Evolutionary conservation across 2,888 invertebrate species (phyloP).

Genomic region (Ganaspis brasiliensis): DNA sequence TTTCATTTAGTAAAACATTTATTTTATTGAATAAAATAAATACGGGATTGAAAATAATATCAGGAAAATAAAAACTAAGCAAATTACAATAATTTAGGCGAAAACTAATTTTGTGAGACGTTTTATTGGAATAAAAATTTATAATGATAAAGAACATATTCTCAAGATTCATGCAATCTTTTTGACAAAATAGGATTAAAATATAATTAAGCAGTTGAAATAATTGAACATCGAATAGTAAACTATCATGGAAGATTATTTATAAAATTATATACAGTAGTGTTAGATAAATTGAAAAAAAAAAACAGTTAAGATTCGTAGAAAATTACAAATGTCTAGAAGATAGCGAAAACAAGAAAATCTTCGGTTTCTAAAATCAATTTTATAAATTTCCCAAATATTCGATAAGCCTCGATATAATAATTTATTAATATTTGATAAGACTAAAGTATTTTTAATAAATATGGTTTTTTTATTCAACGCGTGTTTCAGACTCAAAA

Average conservation of each 20-base stretch:
- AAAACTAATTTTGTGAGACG: constrained; percentile 22
- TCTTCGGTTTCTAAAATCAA: neutral
- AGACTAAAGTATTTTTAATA: neutral
- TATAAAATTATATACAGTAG: neutral
- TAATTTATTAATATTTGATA: no score
- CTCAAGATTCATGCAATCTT: neutral
- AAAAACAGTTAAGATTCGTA: neutral
- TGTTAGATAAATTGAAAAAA: neutral
- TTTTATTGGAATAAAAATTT: constrained; percentile 20
- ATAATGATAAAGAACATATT: neutral
- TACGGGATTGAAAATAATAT: neutral
- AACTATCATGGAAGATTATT: neutral
- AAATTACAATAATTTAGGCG: constrained; percentile 23
- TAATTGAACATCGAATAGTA: no score
- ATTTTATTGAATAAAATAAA: neutral
- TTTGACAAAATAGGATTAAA: neutral
- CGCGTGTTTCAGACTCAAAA: neutral
- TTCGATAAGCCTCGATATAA: no score
- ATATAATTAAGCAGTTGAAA: neutral
- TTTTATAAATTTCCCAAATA: neutral
- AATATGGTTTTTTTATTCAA: constrained; percentile 1
- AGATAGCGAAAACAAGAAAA: neutral
- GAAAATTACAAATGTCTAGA: constrained; percentile 1
- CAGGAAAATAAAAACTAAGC: constrained; percentile 1
- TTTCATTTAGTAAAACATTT: no score